Evolutionary conservation across 2,888 invertebrate species (phyloP).

Genomic region (Philonicus albiceps): DNA sequence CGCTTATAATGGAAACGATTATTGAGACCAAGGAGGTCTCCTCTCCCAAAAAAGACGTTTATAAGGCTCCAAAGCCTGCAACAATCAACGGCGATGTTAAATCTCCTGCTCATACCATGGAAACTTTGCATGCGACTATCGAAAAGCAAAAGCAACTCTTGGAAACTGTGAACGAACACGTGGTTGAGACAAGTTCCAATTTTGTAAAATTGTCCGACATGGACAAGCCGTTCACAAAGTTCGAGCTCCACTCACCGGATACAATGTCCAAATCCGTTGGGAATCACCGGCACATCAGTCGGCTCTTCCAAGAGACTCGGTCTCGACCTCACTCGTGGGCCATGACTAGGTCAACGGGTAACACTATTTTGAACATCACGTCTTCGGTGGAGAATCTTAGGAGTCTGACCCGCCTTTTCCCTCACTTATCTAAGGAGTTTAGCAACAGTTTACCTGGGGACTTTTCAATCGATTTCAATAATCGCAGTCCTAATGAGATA

Average conservation of each 20-base stretch:
- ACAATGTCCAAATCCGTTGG: conserved; percentile 61
- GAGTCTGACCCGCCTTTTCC: conserved; percentile 70
- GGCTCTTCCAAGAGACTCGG: conserved; percentile 63
- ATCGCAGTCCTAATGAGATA: conserved; percentile 58
- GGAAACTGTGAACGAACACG: conserved; percentile 61
- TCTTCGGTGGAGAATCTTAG: conserved; percentile 68
- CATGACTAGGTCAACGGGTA: conserved; percentile 71
- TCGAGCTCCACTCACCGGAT: conserved; percentile 63
- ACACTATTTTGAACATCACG: conserved; percentile 64
- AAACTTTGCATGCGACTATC: conserved; percentile 58
- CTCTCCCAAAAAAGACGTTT: conserved; percentile 58
- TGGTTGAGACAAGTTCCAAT: conserved; percentile 58
- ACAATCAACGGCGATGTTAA: conserved; percentile 43
- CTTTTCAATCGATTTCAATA: conserved; percentile 54
- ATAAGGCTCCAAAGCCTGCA: conserved; percentile 43
- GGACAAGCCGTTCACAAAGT: conserved; percentile 71
- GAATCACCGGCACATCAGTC: conserved; percentile 59
- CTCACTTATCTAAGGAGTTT: conserved; percentile 66
- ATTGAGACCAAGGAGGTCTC: conserved; percentile 62
- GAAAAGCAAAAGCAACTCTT: conserved; percentile 62
- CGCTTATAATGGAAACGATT: conserved; percentile 62
- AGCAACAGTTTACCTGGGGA: conserved; percentile 62
- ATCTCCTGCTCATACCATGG: conserved; percentile 57
- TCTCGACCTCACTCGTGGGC: conserved; percentile 65
- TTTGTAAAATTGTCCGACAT: conserved; percentile 83